These are phyloP conservation scores for Spea multiplicata DNA, from an alignment of 2,113 vertebrate genomes.

Conservation along the genomic window DNA sequence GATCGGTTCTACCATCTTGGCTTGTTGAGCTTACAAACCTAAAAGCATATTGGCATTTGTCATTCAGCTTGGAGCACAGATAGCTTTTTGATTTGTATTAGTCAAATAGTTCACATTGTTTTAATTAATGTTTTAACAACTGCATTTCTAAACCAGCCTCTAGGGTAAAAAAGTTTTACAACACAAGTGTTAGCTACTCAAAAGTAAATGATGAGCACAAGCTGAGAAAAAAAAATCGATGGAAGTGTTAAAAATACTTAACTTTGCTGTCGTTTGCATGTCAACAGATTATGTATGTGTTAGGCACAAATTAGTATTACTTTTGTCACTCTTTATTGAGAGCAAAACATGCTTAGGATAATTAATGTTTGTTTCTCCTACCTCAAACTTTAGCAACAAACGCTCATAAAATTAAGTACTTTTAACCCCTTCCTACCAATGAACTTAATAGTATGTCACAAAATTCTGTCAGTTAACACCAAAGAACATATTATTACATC, in stretches of 20 bases:
- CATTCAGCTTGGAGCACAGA: constrained; percentile 73
- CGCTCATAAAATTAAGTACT: too few species aligned
- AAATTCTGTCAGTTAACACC: too few species aligned
- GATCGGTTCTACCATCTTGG: constrained; percentile 81
- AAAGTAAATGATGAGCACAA: constrained; percentile 58
- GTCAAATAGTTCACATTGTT: constrained; percentile 76
- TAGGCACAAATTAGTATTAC: not conserved
- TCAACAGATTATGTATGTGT: constrained; percentile 64
- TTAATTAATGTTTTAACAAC: constrained; percentile 83
- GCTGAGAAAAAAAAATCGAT: constrained; percentile 67
- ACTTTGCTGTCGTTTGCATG: constrained; percentile 61
- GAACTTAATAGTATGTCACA: too few species aligned
- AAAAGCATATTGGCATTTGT: constrained; percentile 91
- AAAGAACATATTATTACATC: too few species aligned
- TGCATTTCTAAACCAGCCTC: constrained; percentile 61
- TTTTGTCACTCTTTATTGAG: too few species aligned
- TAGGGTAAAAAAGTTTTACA: constrained; percentile 64
- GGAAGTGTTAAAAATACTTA: constrained; percentile 67
- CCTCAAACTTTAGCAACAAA: too few species aligned
- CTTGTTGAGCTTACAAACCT: constrained; percentile 80
- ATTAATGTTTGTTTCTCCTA: too few species aligned
- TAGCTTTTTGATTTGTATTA: constrained; percentile 80
- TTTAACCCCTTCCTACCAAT: too few species aligned
- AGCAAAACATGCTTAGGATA: too few species aligned
- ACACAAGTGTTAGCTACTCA: constrained; percentile 58